Evolutionary conservation across 2,113 vertebrate species (phyloP), one percentile per base, ranked within the genome.

Genomic region (Scartelaos histophorus): DNA sequence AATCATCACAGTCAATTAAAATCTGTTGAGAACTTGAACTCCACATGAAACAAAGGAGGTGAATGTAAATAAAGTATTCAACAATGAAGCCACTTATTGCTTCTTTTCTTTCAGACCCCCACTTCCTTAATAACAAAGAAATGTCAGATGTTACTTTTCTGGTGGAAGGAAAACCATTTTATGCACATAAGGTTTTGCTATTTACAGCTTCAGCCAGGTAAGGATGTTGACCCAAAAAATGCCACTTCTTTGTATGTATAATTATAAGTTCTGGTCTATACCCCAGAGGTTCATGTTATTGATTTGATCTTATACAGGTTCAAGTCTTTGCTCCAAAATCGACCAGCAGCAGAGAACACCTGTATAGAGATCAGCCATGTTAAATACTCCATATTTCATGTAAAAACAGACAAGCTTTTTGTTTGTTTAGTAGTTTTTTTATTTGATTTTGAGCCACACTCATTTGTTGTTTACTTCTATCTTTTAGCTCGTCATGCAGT

Each of bases 281-380:
- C 49, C 1, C 19, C 16, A 19, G 19, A 53, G 49, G 16, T 54
- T n/a, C 1, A 19, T 54, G 51, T 21, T 54, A 54, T 21, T 21
- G 19, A 54, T 54, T n/a, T 54, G 19, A 21, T 66, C 69, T 57
- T 49, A 0, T 74, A 6, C 76, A 95, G 98, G 94, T 99, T 99
- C 94, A 99, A 99, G 92, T 95, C 95, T 0, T 79, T 99, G 78
- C 95, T 99, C 21, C 96, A 96, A 73, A 99, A 95, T 94, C 95
- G 97, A 84, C 95, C 97, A 0, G 92, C 95, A 13, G 94, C 95
- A 13, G 98, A 98, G 70, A 97, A 96, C 92, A 97, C 96, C 79
- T 98, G 96, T 78, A 98, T 99, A 75, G 98, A 99, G 92, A 98
- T 95, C 80, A 93, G 92, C 81, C 93, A 95, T 5, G 89, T 95